Base-by-base conservation (phyloP, 2,113 vertebrate genomes). In the Oophaga pumilio region DNA sequence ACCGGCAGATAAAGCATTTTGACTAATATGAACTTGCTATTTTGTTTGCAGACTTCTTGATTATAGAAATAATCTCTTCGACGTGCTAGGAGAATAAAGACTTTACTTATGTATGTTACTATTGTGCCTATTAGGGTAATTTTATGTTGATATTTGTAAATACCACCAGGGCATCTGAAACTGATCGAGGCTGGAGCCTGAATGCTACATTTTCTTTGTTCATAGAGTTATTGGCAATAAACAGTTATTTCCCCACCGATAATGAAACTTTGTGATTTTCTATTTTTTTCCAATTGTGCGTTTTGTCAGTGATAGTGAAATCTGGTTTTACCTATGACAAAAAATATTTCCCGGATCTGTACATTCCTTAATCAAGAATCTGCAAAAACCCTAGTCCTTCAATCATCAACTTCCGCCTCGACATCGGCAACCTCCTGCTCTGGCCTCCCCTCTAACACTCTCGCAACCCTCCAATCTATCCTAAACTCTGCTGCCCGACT, bases 201-300 rank as follows among this genome's bases (percentile, higher is more conserved):
- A 69, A 69, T 33, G 26, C 24, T 69, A 69, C 68, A 28, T 33
- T 26, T 28, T 33, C 28, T 69, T 69, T 33, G 68, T 69, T 69
- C 68, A 69, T 69, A 69, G 68, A 69, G 26, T 33, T 28, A 69
- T 28, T 69, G 24, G 24, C 68, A 69, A 69, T 69, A 69, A 69
- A 28, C 26, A 0, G n/a, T 69, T 69, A 13, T 33, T 69, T 69
- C 68, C 13, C 26, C 24, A 69, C 68, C 13, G 26, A 7, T 69
- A 28, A 28, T 28, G 14, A 33, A 33, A 13, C 11, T 68, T 11
- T 68, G n/a, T 68, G 64, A 13, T 68, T 13, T 13, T n/a, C 13
- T 66, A 11, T 68, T 68, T 68, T 68, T 12, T 68, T 26, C 4
- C 14, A 7, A 4, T 24, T 1, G 5, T 2, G 20, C 8, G 2